Evolutionary conservation across 2,888 invertebrate genomes (phyloP).

Genomic region (Bursaphelenchus okinawaensis): DNA sequence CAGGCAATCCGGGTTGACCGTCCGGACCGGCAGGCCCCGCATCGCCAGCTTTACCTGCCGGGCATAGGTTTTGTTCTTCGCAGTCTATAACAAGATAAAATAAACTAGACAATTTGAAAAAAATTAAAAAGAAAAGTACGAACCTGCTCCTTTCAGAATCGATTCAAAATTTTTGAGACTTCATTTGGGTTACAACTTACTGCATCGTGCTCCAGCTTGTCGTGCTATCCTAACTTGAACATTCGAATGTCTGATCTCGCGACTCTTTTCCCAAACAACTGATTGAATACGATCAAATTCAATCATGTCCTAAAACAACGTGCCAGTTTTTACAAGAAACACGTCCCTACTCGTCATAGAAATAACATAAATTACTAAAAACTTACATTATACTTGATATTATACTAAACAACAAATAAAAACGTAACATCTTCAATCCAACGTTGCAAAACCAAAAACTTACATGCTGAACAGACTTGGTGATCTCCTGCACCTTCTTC

Average conservation of each 20-base stretch:
- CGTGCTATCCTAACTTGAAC: not conserved
- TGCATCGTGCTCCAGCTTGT: not conserved
- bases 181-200: no score
- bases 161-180: no score
- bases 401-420: no score
- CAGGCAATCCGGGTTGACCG: not conserved
- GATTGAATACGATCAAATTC: not conserved
- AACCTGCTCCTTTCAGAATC: not conserved
- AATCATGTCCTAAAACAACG: not conserved
- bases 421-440: not conserved
- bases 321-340: no score
- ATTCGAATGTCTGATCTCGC: not conserved
- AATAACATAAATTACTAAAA: no score
- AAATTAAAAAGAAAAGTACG: no score
- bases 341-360: no score
- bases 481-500: not conserved
- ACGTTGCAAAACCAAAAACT: not conserved
- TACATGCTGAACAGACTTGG: not conserved
- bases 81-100: not conserved
- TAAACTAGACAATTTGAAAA: no score
- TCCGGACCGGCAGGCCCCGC: not conserved
- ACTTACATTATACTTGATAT: no score
- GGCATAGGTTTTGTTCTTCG: not conserved
- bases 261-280: not conserved
- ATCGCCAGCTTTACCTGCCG: not conserved